Evolutionary conservation across 2,888 invertebrate genomes (phyloP), one percentile per base, ranked within the genome.

Genomic region (Timandra comae): DNA sequence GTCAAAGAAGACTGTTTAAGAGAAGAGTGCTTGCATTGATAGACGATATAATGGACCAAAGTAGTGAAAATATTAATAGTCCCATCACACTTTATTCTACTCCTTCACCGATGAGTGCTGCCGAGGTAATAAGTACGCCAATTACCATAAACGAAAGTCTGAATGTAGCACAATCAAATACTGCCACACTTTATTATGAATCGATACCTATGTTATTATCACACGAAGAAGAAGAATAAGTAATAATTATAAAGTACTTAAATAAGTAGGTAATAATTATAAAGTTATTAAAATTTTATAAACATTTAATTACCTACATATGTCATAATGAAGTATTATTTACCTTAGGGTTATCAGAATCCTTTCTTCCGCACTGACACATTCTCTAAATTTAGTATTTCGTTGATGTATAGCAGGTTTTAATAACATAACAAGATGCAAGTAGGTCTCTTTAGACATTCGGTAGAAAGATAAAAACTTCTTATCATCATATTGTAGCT

Each of bases 101-200:
- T 35, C 30, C 35, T 35, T 35, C 30, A 30, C 30, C 35, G 35
- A 35, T 35, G 35, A 35, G 35, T 30, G 35, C 35, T 35, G 30
- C 22, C 35, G 24, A 24, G 35, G 30, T 8, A 29, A 29, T 29
- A 23, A 29, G 29, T 29, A 29, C 29, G 29, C 29, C 27, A 27
- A 33, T 27, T 33, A 28, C 28, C 33, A 33, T 33, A 33, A 28
- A 33, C 33, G 27, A 33, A 31, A 31, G 34, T 34, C 34, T 29
- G 29, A 34, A 34, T 34, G 34, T 34, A 16, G 16, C 5, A 34
- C 36, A 37, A 37, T 32, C 32, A 37, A 29, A 37, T 37, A 37
- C 25, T 37, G 36, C 32, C 32, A 37, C 36, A 21, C 36, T 38
- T 38, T 38, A 38, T 38, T 38, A 35, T 35, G 35, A 35, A 34